These are phyloP conservation scores for Carassius auratus DNA, from an alignment of 2,113 vertebrate species.

Conservation along the genomic window DNA sequence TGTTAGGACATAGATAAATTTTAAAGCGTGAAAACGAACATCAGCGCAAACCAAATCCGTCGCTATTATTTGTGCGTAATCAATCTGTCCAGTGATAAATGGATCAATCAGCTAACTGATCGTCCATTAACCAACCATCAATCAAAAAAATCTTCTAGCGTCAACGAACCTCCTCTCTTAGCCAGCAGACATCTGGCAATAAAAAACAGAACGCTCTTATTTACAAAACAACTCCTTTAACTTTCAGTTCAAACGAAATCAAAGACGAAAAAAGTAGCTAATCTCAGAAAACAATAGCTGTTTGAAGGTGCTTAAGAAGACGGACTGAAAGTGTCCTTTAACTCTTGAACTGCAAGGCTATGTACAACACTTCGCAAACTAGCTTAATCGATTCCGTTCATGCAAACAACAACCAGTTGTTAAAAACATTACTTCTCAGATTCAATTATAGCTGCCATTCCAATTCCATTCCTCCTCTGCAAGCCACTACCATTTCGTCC, in stretches of 20 bases:
- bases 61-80: conserved; percentile 6
- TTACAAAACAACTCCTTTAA: not conserved
- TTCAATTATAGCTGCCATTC: conserved; percentile 56
- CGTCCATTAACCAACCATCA: not conserved
- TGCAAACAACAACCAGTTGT: conserved; percentile 29
- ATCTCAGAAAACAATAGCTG: not conserved
- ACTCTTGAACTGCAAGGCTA: conserved; percentile 42
- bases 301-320: conserved; percentile 30
- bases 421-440: conserved; percentile 19
- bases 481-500: conserved; percentile 20
- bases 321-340: not conserved
- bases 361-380: conserved; percentile 43
- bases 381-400: conserved; percentile 4
- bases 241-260: not conserved
- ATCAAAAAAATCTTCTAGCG: not conserved
- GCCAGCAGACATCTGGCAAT: not conserved
- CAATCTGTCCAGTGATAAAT: not conserved
- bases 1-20: not conserved
- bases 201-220: not conserved
- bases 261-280: not conserved
- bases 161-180: conserved; percentile 1
- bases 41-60: not conserved
- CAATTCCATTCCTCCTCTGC: conserved; percentile 44
- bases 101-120: not conserved
- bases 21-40: conserved; percentile 32